These are phyloP conservation scores for Trididemnum nubilum DNA, from an alignment of 23 tunicate species.

Conservation along the genomic window DNA sequence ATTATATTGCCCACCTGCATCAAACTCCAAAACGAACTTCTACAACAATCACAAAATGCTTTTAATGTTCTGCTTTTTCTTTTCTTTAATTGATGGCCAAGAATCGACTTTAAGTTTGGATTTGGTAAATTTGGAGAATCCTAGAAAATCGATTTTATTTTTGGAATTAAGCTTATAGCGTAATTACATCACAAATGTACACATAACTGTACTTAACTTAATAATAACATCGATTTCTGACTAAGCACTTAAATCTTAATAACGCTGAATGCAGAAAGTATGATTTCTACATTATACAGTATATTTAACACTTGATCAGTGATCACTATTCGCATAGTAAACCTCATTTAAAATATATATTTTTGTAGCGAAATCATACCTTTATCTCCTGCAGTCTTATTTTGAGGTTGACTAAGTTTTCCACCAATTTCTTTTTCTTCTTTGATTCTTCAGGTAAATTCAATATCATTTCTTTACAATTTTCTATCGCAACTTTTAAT, in stretches of 20 bases:
- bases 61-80: conserved; percentile 46
- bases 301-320: no score
- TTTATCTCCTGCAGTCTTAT: conserved; percentile 62
- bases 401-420: conserved; percentile 65
- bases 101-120: conserved; percentile 33
- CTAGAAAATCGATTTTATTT: conserved; percentile 30
- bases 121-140: conserved; percentile 41
- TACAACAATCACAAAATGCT: conserved; percentile 85
- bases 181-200: no score
- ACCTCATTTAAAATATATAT: no score
- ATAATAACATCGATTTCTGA: no score
- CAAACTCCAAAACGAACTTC: conserved; percentile 74
- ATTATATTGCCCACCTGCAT: conserved; percentile 53
- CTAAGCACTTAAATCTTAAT: no score
- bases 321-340: no score
- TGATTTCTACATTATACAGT: no score
- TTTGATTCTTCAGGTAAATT: conserved; percentile 48
- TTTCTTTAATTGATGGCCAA: conserved; percentile 58
- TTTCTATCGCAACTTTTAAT: conserved; percentile 66
- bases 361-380: conserved; percentile 26
- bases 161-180: no score
- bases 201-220: no score
- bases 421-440: conserved; percentile 53
- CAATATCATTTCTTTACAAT: conserved; percentile 65
- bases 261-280: no score